Conservation (phyloP, 2,888 invertebrate species). For the Drosophila sordidapex region DNA sequence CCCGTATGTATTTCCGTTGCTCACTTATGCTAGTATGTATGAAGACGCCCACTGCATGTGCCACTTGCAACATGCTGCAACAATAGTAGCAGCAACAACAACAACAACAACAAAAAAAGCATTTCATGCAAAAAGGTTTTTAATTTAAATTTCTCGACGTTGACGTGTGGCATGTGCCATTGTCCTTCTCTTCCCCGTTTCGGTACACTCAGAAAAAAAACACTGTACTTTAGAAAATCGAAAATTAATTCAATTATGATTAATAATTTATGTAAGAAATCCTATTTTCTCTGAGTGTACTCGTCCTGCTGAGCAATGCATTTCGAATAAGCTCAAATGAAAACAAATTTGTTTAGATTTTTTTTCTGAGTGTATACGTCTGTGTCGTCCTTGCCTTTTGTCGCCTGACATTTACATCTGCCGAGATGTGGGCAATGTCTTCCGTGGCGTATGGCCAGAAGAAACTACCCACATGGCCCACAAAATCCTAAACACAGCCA, state of each 20-base stretch:
- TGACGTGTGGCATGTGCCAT: constrained; percentile 79
- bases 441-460: constrained; percentile 55
- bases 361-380: background rate
- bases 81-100: constrained; percentile 42
- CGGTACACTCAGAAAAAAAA: background rate
- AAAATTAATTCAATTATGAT: background rate
- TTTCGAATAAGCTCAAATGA: background rate
- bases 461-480: constrained; percentile 65
- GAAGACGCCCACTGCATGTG: constrained; percentile 35
- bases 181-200: constrained; percentile 36
- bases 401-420: constrained; percentile 64
- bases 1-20: constrained; percentile 35
- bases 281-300: background rate
- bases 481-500: constrained; percentile 11
- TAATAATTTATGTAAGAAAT: background rate
- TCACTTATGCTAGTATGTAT: background rate
- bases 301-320: background rate
- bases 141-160: constrained; percentile 78
- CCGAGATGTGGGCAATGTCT: constrained; percentile 66
- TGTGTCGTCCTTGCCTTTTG: constrained; percentile 39
- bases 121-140: constrained; percentile 74
- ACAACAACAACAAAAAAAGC: constrained; percentile 23
- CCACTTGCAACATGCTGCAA: constrained; percentile 42
- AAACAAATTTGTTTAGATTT: rapidly evolving
- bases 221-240: background rate